These are phyloP conservation scores for Propsilocerus akamusi DNA, from an alignment of 1,140 invertebrate genomes.

Conservation along the genomic window DNA sequence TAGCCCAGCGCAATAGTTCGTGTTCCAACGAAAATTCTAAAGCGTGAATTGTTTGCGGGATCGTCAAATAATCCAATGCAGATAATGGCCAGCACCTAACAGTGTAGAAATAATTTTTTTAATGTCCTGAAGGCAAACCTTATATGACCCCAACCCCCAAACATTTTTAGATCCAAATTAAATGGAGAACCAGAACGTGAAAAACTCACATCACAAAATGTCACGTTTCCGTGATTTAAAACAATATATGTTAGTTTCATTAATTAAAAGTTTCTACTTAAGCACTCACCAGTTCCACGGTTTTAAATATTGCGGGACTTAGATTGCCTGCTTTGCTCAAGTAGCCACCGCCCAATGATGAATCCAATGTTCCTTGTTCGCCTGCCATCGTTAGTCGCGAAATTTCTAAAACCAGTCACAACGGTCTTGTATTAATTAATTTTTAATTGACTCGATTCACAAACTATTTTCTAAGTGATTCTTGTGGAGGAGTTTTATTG, in stretches of 20 bases:
- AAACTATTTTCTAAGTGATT: too few relatives aligned
- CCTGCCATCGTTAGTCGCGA: constrained; percentile 5
- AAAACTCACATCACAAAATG: too few relatives aligned
- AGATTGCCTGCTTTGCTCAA: background rate
- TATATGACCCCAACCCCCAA: too few relatives aligned
- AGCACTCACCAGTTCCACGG: constrained; percentile 5
- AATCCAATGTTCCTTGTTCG: constrained; percentile 4
- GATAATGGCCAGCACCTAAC: constrained; percentile 10
- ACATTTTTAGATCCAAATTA: too few relatives aligned
- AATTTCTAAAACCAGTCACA: constrained; percentile 5
- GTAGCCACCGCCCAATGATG: background rate
- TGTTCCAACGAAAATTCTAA: constrained; percentile 20
- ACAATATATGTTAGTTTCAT: too few relatives aligned
- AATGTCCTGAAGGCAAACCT: too few relatives aligned
- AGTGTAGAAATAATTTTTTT: too few relatives aligned
- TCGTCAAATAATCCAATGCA: constrained; percentile 22
- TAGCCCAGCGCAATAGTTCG: constrained; percentile 19
- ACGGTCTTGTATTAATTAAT: background rate
- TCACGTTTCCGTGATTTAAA: too few relatives aligned
- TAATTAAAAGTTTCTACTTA: too few relatives aligned
- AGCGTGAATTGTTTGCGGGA: constrained; percentile 19
- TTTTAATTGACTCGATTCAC: too few relatives aligned
- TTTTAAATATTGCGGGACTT: constrained; percentile 4
- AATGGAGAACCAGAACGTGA: too few relatives aligned
- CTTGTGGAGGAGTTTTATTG: too few relatives aligned